Conservation (phyloP, 2,888 invertebrate species). For the Cancer borealis region DNA sequence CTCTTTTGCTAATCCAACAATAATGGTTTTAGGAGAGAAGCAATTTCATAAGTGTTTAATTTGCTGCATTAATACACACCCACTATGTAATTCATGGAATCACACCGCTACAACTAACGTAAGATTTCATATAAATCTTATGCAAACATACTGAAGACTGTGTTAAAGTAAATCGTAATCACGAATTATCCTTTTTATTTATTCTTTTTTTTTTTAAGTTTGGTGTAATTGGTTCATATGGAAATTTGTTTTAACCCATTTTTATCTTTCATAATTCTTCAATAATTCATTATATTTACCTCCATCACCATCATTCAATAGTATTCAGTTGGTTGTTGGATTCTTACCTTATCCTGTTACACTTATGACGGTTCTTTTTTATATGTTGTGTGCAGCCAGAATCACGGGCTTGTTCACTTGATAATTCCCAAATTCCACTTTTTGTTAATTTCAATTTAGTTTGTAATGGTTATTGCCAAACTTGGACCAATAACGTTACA, state of each 20-base stretch:
- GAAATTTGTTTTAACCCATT: background rate
- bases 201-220: background rate
- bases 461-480: background rate
- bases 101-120: background rate
- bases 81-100: background rate
- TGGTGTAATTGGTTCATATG: background rate
- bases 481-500: background rate
- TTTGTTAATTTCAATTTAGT: background rate
- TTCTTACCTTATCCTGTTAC: background rate
- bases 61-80: background rate
- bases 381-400: background rate
- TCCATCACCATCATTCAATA: background rate
- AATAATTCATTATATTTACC: background rate
- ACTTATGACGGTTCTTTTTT: background rate
- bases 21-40: background rate
- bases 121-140: background rate
- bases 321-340: background rate
- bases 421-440: background rate
- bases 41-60: background rate
- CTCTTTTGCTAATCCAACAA: background rate
- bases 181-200: background rate
- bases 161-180: conserved; percentile 8
- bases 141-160: background rate
- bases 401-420: background rate
- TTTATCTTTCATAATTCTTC: background rate